Base-by-base conservation (phyloP, 2,797 vertebrate genomes). In the Megaceryle alcyon region DNA sequence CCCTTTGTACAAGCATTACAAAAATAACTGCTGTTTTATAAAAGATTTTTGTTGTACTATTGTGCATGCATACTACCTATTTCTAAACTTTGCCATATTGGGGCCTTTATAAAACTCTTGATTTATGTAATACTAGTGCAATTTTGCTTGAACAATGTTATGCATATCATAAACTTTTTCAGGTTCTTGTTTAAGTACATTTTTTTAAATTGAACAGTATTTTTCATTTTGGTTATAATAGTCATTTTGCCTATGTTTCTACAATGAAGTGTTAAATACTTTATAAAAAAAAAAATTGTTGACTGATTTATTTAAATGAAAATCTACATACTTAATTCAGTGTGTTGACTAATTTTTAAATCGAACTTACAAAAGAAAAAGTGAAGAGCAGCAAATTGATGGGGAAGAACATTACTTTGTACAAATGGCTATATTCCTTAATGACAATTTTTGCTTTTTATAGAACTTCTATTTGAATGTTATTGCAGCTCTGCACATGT, bases 41-140 rank as follows among this genome's bases (percentile, higher is more conserved):
- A 98, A 95, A 98, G 92, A 97, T 95, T 98, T 98, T 98, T 98
- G 98, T 98, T 98, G 98, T 98, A 98, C 97, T 98, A 97, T 97
- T 98, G 97, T 98, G 98, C 98, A 98, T 98, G 98, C 98, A 98
- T 97, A 98, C 98, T 98, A 98, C 98, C 98, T 98, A 98, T 98
- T 98, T 98, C 98, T 98, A 98, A 98, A 98, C 97, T 98, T 98
- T 98, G 98, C 98, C 98, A 98, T 98, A 98, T 95, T 97, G 98
- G 97, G 98, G 98, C 98, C 98, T 98, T 98, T 98, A 98, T 98
- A 98, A 98, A 98, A 98, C 91, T 97, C 97, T 97, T 98, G 97
- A 97, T 98, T 98, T 98, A 93, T 98, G 98, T 98, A 98, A 98
- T 97, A 98, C 96, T 98, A 98, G 98, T 98, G 98, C 96, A 98